These are phyloP conservation scores for Epizoanthus fatuus DNA, from an alignment of 92 coral and sea anemone genomes.

Conservation along the genomic window DNA sequence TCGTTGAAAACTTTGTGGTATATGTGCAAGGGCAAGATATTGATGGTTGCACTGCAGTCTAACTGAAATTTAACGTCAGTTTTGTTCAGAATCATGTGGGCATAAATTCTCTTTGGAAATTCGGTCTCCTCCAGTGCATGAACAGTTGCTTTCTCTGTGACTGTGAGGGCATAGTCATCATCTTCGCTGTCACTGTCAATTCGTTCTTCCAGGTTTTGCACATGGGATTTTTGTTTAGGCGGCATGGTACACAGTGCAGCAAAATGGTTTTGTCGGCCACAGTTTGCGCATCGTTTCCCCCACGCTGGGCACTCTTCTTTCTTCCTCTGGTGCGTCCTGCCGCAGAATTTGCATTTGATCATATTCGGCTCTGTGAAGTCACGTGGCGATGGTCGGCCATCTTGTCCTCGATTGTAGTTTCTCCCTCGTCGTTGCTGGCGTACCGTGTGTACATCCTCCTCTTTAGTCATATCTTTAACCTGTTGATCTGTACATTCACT, in stretches of 20 bases:
- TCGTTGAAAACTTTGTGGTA: slow-evolving; percentile 21
- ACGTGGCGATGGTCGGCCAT: background rate
- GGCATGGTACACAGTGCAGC: slow-evolving; percentile 22
- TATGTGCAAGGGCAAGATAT: slow-evolving; percentile 9
- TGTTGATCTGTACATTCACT: slow-evolving; percentile 25
- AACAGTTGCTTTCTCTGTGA: slow-evolving; percentile 12
- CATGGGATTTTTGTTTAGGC: slow-evolving; percentile 1
- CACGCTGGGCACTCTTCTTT: slow-evolving; percentile 57
- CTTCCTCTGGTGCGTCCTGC: slow-evolving; percentile 28
- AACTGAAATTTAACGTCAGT: slow-evolving; percentile 35
- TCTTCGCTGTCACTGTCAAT: slow-evolving; percentile 34
- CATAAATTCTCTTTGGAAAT: slow-evolving; percentile 37
- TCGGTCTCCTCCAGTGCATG: background rate
- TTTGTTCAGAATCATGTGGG: slow-evolving; percentile 14
- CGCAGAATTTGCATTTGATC: slow-evolving; percentile 51
- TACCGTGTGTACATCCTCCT: background rate
- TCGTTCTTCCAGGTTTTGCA: background rate
- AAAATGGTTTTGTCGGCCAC: slow-evolving; percentile 58
- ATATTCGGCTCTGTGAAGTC: no score
- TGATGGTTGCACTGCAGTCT: slow-evolving; percentile 45
- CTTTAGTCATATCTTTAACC: slow-evolving; percentile 22
- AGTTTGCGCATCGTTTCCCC: slow-evolving; percentile 55
- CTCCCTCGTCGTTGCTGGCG: background rate
- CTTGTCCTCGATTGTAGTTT: background rate
- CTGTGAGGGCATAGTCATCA: slow-evolving; percentile 24